phyloP scores from a whole-genome alignment of 2,888 invertebrate species.

The Autographa gamma region DNA sequence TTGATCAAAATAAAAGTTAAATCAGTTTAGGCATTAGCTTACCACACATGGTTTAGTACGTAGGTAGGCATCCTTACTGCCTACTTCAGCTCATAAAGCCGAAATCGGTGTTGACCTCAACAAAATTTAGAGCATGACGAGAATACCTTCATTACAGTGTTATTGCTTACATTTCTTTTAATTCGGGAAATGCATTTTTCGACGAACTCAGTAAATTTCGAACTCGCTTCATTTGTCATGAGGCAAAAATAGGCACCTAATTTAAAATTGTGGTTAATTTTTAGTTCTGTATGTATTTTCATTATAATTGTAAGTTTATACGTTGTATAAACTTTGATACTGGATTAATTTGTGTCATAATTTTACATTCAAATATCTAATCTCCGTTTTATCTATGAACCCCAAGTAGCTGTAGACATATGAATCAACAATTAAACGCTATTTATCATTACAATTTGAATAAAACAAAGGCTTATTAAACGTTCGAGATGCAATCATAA shows the following conservation, averaged over 20 bases:
- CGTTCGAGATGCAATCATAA: not conserved
- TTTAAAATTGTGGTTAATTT: not conserved
- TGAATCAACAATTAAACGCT: not conserved
- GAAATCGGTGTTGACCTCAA: constrained; percentile 81
- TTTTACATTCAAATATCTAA: no score
- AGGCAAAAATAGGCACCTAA: not conserved
- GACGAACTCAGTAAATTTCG: not conserved
- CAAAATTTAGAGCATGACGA: constrained; percentile 81
- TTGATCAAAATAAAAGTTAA: constrained; percentile 26
- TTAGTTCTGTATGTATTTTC: not conserved
- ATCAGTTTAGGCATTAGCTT: constrained; percentile 11
- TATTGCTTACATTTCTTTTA: constrained; percentile 29
- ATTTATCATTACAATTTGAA: not conserved
- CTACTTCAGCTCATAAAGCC: constrained; percentile 57
- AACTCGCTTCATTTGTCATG: not conserved
- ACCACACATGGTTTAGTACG: constrained; percentile 39
- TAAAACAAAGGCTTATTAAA: not conserved
- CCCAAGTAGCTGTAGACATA: no score
- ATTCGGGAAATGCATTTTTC: constrained; percentile 18
- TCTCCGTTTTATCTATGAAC: no score
- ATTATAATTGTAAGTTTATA: no score
- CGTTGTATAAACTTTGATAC: no score
- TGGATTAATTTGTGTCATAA: no score
- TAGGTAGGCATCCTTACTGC: constrained; percentile 51
- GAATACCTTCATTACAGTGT: constrained; percentile 54